Evolutionary conservation across 2,888 invertebrate genomes (phyloP).

Genomic region (Cotesia congregata): DNA sequence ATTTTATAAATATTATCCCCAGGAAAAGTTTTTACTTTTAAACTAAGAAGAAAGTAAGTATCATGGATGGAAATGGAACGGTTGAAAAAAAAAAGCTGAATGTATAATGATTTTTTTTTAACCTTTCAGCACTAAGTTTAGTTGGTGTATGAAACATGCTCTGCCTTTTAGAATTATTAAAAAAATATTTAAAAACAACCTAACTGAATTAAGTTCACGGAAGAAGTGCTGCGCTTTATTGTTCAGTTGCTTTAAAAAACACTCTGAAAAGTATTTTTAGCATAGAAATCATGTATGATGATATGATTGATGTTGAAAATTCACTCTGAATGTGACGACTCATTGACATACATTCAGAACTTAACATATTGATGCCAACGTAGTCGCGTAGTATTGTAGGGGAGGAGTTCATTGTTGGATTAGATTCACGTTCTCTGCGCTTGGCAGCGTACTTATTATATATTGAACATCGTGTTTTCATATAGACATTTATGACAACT

Average conservation of each 20-base stretch:
- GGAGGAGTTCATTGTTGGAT: conserved; percentile 3
- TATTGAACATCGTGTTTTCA: background rate
- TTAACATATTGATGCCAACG: conserved; percentile 27
- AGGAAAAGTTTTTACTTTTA: too few relatives aligned
- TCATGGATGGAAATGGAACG: too few relatives aligned
- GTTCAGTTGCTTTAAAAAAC: background rate
- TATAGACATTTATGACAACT: background rate
- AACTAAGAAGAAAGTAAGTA: too few relatives aligned
- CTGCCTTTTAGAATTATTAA: background rate
- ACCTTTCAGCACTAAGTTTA: too few relatives aligned
- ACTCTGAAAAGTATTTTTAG: conserved; percentile 6
- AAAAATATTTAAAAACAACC: background rate
- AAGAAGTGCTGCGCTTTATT: background rate
- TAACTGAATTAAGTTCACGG: background rate
- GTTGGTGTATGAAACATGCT: background rate
- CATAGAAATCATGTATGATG: background rate
- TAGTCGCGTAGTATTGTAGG: background rate
- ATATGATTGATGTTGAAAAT: conserved; percentile 5
- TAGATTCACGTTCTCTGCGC: background rate
- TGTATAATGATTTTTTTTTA: too few relatives aligned
- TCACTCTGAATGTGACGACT: conserved; percentile 10
- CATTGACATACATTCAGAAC: conserved; percentile 25
- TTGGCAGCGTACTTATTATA: background rate
- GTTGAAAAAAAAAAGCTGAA: too few relatives aligned
- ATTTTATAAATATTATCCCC: too few relatives aligned